Percentiles rank a stretch among this genome's conserved stretches.
These are phyloP conservation scores for Dexiosoma caninum DNA, from an alignment of 2,888 invertebrate species.

Conservation along the genomic window DNA sequence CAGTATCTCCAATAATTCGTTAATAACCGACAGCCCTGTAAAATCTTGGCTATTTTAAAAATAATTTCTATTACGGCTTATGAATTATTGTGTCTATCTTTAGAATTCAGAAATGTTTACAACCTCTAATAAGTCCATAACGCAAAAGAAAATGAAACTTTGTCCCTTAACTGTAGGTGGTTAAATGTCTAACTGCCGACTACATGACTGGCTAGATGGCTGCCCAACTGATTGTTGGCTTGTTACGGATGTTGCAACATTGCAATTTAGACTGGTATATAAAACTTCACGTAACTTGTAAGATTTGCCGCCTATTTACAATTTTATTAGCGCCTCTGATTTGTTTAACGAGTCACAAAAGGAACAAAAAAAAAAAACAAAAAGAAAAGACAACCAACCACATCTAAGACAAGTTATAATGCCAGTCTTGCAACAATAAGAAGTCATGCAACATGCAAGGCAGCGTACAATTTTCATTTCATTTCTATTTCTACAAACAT, in stretches of 20 bases:
- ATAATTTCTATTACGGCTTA: conserved; percentile 1
- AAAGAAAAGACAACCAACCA: conserved; percentile 11
- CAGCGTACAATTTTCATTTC: conserved; percentile 11
- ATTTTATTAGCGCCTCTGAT: conserved; percentile 64
- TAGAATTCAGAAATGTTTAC: conserved; percentile 33
- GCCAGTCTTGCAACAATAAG: conserved; percentile 14
- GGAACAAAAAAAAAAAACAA: not conserved
- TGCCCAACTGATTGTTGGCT: conserved; percentile 5
- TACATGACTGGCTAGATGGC: not conserved
- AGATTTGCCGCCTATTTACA: conserved; percentile 63
- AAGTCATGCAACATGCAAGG: conserved; percentile 45
- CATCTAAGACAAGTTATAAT: conserved; percentile 15
- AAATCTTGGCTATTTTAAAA: not conserved
- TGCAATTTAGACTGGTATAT: conserved; percentile 22
- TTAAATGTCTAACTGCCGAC: not conserved
- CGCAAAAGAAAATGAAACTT: not conserved
- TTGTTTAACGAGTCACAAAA: conserved; percentile 58
- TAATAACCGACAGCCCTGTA: not conserved
- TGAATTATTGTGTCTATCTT: conserved; percentile 41
- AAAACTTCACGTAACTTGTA: conserved; percentile 49
- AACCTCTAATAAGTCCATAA: conserved; percentile 14
- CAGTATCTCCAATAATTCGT: not conserved
- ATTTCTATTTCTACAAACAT: too few species aligned
- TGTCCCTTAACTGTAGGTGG: conserved; percentile 57
- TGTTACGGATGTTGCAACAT: conserved; percentile 40